Percentiles rank a stretch among this genome's conserved stretches.
Conservation (phyloP, 2,888 invertebrate genomes). For the Mactromeris polynyma region DNA sequence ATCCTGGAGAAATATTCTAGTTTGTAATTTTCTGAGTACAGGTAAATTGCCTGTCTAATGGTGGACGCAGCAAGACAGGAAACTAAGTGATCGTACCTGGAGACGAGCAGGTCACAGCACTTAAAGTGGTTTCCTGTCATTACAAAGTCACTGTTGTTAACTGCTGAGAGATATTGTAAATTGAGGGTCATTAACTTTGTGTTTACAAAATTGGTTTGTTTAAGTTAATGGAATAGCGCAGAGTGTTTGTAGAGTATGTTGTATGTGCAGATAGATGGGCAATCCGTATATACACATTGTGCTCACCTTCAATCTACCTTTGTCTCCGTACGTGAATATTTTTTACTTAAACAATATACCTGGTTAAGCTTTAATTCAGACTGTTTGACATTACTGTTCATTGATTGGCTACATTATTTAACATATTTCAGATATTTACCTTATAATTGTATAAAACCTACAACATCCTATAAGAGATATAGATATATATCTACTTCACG, state of each 20-base stretch:
- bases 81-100: constrained; percentile 58
- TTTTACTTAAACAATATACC: no score
- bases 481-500: no score
- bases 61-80: constrained; percentile 54
- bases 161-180: constrained; percentile 39
- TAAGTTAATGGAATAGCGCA: not conserved
- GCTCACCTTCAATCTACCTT: not conserved
- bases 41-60: constrained; percentile 65
- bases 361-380: not conserved
- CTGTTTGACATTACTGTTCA: not conserved
- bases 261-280: not conserved
- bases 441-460: no score
- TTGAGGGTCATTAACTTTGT: constrained; percentile 25
- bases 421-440: no score
- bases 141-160: constrained; percentile 52
- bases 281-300: no score
- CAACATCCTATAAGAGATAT: no score
- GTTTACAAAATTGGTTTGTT: constrained; percentile 22
- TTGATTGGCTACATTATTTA: no score
- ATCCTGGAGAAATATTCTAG: not conserved
- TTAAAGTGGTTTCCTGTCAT: constrained; percentile 66
- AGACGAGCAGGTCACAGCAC: constrained; percentile 61
- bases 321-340: not conserved
- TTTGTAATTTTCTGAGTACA: constrained; percentile 32
- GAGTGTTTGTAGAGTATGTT: not conserved